Evolutionary conservation across 2,888 invertebrate species (phyloP), one percentile per base, ranked within the genome.

Genomic region (Tachina fera): DNA sequence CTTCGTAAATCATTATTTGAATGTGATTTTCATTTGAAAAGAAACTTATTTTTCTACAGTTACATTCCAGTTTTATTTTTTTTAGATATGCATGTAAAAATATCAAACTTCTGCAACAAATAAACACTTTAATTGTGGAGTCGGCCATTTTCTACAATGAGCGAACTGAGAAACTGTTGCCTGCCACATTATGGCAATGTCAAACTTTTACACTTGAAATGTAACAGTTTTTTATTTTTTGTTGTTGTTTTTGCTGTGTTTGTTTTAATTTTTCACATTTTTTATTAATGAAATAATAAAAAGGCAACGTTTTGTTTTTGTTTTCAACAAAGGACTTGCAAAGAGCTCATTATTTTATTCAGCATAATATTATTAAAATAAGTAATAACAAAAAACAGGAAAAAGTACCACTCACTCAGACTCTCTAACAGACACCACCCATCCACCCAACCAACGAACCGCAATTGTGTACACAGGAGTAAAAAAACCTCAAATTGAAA

Each of bases 131-230:
- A 63, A 65, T 45, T 47, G 13, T 60, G 61, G 45, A 82, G 63
- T 67, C 83, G 65, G 63, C 79, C 79, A 84, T 84, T 84, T 79
- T 79, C 56, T 68, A 63, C 70, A 84, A 84, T 75, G 49, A 60
- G 41, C 63, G 31, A 74, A 74, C 78, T 85, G 78, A 83, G 79
- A 76, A 79, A 39, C 70, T 43, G 58, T 77, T 86, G 83, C 86
- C 83, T 86, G 83, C 86, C 83, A 75, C 86, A 86, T 86, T 86
- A 72, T 75, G 76, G 82, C 86, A 91, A 91, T 90, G 91, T 89
- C 89, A 91, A 91, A 91, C 88, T 91, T 91, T 91, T 90, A 90
- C 91, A 91, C 91, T 91, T 91, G 91, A 90, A 88, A 89, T 86
- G 87, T 81, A 67, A 75, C 43, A 60, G 10, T 67, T 81, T 67